These are phyloP conservation scores for Platichthys stellatus DNA, from an alignment of 2,113 vertebrate genomes.

Conservation along the genomic window DNA sequence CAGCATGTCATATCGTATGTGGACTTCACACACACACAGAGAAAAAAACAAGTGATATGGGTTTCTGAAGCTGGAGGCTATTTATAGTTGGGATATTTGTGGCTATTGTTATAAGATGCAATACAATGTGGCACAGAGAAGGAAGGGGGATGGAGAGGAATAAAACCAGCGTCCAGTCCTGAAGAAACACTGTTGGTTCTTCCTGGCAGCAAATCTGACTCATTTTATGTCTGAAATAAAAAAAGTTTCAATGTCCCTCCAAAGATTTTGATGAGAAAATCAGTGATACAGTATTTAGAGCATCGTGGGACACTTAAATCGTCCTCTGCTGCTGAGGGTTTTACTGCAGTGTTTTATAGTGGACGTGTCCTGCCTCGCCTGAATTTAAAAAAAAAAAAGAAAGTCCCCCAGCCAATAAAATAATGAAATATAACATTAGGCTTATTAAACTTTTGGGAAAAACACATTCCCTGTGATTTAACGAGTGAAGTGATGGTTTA, in stretches of 20 bases:
- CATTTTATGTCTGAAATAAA: not conserved
- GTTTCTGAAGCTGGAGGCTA: constrained; percentile 7
- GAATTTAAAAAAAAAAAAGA: not conserved
- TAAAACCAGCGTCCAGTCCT: not conserved
- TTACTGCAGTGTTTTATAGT: not conserved
- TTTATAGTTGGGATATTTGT: constrained; percentile 37
- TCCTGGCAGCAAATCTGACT: not conserved
- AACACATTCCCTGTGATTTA: not conserved
- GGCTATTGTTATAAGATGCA: constrained; percentile 11
- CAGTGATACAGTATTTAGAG: not conserved
- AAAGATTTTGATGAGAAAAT: not conserved
- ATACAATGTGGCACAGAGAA: not conserved
- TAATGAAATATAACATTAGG: not conserved
- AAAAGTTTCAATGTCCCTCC: not conserved
- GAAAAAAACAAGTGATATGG: constrained; percentile 1
- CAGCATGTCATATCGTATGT: constrained; percentile 15
- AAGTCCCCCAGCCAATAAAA: not conserved
- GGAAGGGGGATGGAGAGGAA: not conserved
- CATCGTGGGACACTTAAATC: not conserved
- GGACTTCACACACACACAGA: not conserved
- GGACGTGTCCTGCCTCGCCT: not conserved
- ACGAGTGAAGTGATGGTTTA: constrained; percentile 1
- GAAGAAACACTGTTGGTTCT: not conserved
- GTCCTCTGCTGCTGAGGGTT: not conserved
- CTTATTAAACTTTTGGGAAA: constrained; percentile 10